Base-by-base conservation (phyloP, 2,888 invertebrate genomes). In the Mellilla xanthometata region DNA sequence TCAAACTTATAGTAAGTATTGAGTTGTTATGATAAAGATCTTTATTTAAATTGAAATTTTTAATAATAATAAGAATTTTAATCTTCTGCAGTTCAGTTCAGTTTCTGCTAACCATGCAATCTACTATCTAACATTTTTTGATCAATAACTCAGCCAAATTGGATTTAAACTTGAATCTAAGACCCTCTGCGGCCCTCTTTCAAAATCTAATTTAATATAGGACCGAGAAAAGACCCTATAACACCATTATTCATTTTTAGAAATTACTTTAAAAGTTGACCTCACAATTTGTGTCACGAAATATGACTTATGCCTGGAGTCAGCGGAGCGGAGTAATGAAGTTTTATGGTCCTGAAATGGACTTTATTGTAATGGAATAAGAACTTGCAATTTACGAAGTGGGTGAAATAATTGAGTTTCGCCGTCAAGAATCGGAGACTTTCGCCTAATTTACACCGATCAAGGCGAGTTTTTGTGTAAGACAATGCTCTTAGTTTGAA, bases 201-300 rank as follows among this genome's bases (percentile, higher is more conserved):
- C 49, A 40, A 60, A 60, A 56, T 59, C 41, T 52, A 65, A 62
- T 54, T 58, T 54, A 48, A 54, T 60, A 55, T 45, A 54, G 39
- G 44, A 36, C 36, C 40, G 42, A 54, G 58, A 47, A 43, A 50
- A 53, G 53, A 52, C 47, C 46, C 45, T 32, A 49, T 50, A 54
- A 56, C 49, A 48, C 56, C 54, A 62, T 66, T 60, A 65, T 58
- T 65, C 61, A 67, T 61, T 62, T 63, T 60, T 59, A 60, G 56
- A 72, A 68, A 65, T 68, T 56, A 64, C 58, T 62, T 59, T 42
- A 39, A 56, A 64, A 72, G 61, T 64, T 58, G 49, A 67, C 65
- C 56, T 60, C 54, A 56, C 58, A 60, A 68, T 72, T 69, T 69
- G 61, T 64, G 60, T 56, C 58, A 59, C 61, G 47, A 61, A 69